Evolutionary conservation across 2,797 vertebrate genomes (phyloP).

Genomic region (Galagoides demidoff): DNA sequence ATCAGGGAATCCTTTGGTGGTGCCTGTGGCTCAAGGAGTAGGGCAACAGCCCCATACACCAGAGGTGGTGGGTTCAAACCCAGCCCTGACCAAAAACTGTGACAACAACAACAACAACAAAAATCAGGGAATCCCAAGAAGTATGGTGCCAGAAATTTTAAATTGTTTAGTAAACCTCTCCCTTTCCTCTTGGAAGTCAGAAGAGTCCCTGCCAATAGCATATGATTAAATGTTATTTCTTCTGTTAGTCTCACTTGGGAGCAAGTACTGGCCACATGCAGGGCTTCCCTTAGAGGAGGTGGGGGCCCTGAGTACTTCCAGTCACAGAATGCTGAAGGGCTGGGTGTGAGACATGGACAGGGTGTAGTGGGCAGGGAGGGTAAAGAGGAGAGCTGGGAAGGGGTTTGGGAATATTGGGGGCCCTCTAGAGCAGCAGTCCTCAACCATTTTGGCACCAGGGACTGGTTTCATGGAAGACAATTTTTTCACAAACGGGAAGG

Average conservation of each 20-base stretch:
- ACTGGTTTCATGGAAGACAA: too few relatives aligned
- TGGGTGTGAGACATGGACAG: too few relatives aligned
- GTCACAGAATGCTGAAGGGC: not conserved
- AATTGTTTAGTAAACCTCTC: not conserved
- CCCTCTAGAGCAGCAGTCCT: not conserved
- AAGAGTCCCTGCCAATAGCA: not conserved
- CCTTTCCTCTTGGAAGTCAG: not conserved
- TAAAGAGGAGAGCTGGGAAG: not conserved
- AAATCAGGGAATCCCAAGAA: not conserved
- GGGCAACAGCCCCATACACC: too few relatives aligned
- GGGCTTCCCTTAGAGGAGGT: not conserved
- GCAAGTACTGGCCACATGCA: not conserved
- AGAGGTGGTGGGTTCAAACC: too few relatives aligned
- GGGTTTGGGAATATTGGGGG: not conserved
- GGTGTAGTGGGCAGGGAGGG: not conserved
- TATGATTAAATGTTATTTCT: not conserved
- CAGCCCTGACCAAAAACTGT: too few relatives aligned
- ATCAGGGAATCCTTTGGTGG: not conserved
- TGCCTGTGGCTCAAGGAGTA: too few relatives aligned
- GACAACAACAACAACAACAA: too few relatives aligned
- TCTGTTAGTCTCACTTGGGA: not conserved
- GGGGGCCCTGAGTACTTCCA: too few relatives aligned
- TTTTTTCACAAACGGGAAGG: too few relatives aligned
- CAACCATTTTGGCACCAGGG: too few relatives aligned
- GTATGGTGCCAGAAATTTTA: not conserved